Evolutionary conservation across 2,888 invertebrate species (phyloP), one percentile per base, ranked within the genome.

Genomic region (Lochmaea crataegi): DNA sequence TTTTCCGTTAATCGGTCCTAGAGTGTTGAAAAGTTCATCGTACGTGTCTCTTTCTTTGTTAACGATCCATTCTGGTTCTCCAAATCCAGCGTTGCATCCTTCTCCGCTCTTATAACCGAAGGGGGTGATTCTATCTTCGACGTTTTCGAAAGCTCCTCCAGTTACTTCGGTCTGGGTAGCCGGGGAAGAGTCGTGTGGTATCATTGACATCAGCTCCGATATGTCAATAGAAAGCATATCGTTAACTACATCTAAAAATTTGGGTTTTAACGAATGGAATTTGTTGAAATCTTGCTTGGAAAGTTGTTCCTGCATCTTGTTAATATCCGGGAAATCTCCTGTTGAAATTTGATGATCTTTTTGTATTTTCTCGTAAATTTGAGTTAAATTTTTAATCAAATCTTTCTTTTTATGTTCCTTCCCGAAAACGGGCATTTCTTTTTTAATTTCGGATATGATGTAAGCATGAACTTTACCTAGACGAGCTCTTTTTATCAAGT

Each of bases 401-500:
- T 99, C 98, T 85, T 97, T 97, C 89, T 99, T 99, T 87, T 97
- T 98, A 75, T 92, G 91, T 72, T 98, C 98, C 86, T 98, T 99
- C 48, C 98, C 97, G 86, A 99, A 98, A 88, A 99, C 89, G 5
- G 95, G 92, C 97, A 99, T 98, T 83, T 98, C 96, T 88, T 96
- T 96, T 82, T 93, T 91, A 79, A 99, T 88, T 81, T 97, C 95
- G 77, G 96, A 93, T 75, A 99, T 97, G 80, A 99, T 97, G 85
- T 96, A 98, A 0, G 99, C 99, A 87, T 99, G 98, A 1, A 99
- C 98, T 90, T 99, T 99, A 58, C 98, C 98, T 22, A 99, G 89
- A 65, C 99, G 90, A 11, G 99, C 98, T 75, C 99, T 89, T 87
- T 99, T 99, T 80, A 99, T 99, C 77, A 99, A 90, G 88, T 99